Percentiles rank a stretch among this genome's conserved stretches.
Conservation (phyloP, 2,113 vertebrate species). For the Pitta sordida region DNA sequence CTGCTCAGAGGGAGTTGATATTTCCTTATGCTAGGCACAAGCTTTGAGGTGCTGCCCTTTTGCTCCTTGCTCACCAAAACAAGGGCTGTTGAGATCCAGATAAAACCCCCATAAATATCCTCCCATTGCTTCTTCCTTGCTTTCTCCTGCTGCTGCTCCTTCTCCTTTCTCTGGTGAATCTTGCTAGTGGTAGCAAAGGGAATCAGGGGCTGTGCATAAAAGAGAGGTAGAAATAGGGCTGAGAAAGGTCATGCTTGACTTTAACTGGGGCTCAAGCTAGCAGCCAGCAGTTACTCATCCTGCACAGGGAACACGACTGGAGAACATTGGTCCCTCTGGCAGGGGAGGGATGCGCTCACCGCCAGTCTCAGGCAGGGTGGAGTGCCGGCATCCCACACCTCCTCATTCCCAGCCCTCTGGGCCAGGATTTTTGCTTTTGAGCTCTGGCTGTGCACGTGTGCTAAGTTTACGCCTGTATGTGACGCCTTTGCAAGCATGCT, state of each 20-base stretch:
- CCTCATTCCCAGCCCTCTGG: not conserved
- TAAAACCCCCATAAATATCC: not conserved
- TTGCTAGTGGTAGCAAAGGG: not conserved
- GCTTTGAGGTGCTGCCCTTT: not conserved
- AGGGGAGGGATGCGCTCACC: not conserved
- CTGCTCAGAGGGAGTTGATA: not conserved
- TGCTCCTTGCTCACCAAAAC: not conserved
- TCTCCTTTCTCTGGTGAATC: not conserved
- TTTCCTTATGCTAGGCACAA: not conserved
- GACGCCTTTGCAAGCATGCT: not conserved
- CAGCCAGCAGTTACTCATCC: not conserved
- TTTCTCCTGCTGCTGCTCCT: not conserved
- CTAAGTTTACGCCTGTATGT: slow-evolving; percentile 2
- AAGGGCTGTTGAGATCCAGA: not conserved
- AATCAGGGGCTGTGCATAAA: not conserved
- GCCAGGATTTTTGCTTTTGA: not conserved
- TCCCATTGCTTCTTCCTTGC: not conserved
- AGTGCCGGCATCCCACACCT: not conserved
- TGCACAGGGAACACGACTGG: not conserved
- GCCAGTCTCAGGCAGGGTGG: not conserved
- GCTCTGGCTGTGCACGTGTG: not conserved
- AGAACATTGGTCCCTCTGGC: not conserved
- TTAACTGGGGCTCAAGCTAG: not conserved
- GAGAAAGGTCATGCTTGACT: not conserved
- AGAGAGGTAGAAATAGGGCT: not conserved